Base-by-base conservation (phyloP, 2,888 invertebrate species). In the Neoitamus cyanurus region DNA sequence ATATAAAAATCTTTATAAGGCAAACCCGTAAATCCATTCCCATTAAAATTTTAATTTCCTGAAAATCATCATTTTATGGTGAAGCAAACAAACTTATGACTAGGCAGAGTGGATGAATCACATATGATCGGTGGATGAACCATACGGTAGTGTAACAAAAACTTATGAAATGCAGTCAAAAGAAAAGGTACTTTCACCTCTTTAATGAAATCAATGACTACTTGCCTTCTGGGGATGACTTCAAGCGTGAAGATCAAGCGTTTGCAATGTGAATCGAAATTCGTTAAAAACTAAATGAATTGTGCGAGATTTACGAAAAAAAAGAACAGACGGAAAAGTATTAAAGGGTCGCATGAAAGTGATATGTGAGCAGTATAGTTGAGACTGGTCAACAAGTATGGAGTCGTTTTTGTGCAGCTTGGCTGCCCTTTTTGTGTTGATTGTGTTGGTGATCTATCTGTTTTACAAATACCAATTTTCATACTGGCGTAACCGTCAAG, bases 401-500 rank as follows among this genome's bases (percentile, higher is more conserved):
- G 42, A 37, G 34, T 34, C 75, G 11, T 15, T 75, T 2, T 25
- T 68, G 30, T 68, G 20, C 9, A 68, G 25, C 13, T 68, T 80
- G 34, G 1, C 31, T 15, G 20, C 20, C 28, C 46, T 58, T 4
- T 48, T 30, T 28, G n/a, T 82, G 11, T 13, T 36, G 13, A n/a
- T 42, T 6, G 46, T 30, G 15, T 20, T 42, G 1, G 28, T 48
- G 5, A 20, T 83, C 15, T 83, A 72, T 20, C 6, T 72, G 0
- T 42, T 28, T 46, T 83, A 42, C 15, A 83, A 72, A 25, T 70
- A 70, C 11, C 28, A 72, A 68, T 86, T 82, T 48, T 75, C 83
- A 25, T 87, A 84, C 83, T 87, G 86, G 85, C 5, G 36, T 70
- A 84, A 85, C 30, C 85, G 72, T 36, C 70, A 78, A n/a, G 83